Evolutionary conservation across 2,888 invertebrate species (phyloP), one percentile per base, ranked within the genome.

Genomic region (Thysanoteuthis rhombus): DNA sequence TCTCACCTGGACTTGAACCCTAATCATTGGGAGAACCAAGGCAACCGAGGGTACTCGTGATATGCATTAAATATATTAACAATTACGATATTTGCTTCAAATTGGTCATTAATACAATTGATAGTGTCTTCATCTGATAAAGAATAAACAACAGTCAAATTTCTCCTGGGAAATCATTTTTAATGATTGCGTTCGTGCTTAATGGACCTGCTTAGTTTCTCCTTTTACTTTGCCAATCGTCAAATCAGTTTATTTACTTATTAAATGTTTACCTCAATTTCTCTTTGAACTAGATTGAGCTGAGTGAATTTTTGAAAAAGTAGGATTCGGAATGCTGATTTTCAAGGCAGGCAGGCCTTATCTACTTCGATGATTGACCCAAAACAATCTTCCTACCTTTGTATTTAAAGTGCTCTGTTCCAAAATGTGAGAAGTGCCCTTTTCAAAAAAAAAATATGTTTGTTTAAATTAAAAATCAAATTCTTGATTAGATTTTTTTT

Each of bases 21-120:
- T n/a, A 75, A 16, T 36, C 75, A n/a, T 16, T 58, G 58, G 28
- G 58, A 28, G n/a, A 75, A n/a, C n/a, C 19, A n/a, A 12, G 12
- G n/a, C n/a, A n/a, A n/a, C 75, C 75, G 12, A 52, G 22, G 25
- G 25, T 22, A 3, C 6, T 0, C 22, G 4, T 75, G 10, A 75
- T n/a, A 75, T n/a, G 75, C 75, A 75, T 75, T 75, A 75, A 75
- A 75, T 75, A 75, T n/a, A 75, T 75, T n/a, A 75, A 75, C 75
- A 75, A n/a, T 75, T 58, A 58, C 25, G 58, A 58, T 28, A 58
- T 22, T 10, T n/a, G 75, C 25, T 75, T 75, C n/a, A 75, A 36
- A 75, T 75, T 36, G n/a, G 75, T n/a, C 75, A n/a, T 75, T 75
- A 75, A 75, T 36, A 75, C 75, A 75, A 75, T 16, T 19, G 75